Evolutionary conservation across 2,888 invertebrate genomes (phyloP), one percentile per base, ranked within the genome.

Genomic region (Gonocerus acuteangulatus): DNA sequence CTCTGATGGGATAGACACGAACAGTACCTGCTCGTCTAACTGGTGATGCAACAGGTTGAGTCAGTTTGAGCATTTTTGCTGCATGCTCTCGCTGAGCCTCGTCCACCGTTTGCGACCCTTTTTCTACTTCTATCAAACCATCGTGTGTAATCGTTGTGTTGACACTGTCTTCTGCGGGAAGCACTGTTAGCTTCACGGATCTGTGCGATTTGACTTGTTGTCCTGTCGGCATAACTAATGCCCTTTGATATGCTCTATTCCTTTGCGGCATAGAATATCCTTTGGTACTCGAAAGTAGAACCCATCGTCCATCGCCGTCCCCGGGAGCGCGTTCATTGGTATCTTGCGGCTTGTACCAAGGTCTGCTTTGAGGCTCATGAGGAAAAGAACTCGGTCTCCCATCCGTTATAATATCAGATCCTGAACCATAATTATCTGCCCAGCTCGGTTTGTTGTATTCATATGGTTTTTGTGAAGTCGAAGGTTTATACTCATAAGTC

Each of bases 281-380:
- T 74, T 86, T 85, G 11, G 87, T 88, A 2, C 87, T 86, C 0
- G 87, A 87, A 6, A 88, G 73, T 1, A 88, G 74, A 1, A 88
- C 82, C 88, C 88, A 88, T 68, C 87, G 84, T 0, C 88, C 88
- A 63, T 87, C 84, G 1, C 85, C 84, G 63, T 78, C 77, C 0
- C 80, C 77, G 0, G 82, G 79, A 19, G 45, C 22, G 19, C 21
- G 47, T 27, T 57, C 57, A 13, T 21, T 23, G 13, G 42, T 62
- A 60, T 70, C 54, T 62, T 71, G 78, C 76, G 70, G 76, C n/a
- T 65, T 67, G 39, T 63, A 62, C 66, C 67, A 67, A 16, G 63
- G 60, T 21, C 63, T 64, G 39, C 63, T 60, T 13, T 64, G 54
- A 9, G 63, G 60, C 7, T 45, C 66, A 16, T 64, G 62, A 2